Conservation (phyloP, 1,140 invertebrate species). For the Bombus soroeensis region DNA sequence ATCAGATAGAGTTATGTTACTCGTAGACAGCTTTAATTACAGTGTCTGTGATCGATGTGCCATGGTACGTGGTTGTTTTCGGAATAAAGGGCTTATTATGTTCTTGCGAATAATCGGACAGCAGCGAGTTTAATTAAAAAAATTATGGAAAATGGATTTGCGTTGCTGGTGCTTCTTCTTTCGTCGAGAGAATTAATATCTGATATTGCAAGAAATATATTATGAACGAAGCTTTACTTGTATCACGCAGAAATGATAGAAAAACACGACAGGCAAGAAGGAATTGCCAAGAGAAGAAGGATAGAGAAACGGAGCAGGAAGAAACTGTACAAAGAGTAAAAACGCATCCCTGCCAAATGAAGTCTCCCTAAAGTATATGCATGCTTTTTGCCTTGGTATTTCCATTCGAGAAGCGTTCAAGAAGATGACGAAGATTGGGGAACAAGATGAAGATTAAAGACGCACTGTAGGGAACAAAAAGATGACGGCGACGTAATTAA, state of each 20-base stretch:
- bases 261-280: neutral
- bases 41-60: neutral
- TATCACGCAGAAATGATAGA: neutral
- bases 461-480: neutral
- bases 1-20: neutral
- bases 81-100: neutral
- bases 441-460: slow-evolving; percentile 28
- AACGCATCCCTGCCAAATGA: neutral
- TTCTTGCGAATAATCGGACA: neutral
- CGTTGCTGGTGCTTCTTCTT: neutral
- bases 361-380: neutral
- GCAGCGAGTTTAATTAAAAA: neutral
- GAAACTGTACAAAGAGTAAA: neutral
- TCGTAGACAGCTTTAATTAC: neutral
- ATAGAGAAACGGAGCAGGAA: neutral
- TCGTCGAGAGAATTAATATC: neutral
- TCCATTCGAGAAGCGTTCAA: neutral
- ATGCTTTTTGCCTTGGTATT: neutral
- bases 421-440: neutral
- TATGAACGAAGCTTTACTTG: slow-evolving; percentile 4
- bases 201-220: neutral
- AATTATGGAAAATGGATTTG: neutral
- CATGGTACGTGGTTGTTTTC: neutral
- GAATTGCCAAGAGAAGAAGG: neutral
- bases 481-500: slow-evolving; percentile 6